phyloP scores from a whole-genome alignment of 2,113 vertebrate species.

The Litocranius walleri region DNA sequence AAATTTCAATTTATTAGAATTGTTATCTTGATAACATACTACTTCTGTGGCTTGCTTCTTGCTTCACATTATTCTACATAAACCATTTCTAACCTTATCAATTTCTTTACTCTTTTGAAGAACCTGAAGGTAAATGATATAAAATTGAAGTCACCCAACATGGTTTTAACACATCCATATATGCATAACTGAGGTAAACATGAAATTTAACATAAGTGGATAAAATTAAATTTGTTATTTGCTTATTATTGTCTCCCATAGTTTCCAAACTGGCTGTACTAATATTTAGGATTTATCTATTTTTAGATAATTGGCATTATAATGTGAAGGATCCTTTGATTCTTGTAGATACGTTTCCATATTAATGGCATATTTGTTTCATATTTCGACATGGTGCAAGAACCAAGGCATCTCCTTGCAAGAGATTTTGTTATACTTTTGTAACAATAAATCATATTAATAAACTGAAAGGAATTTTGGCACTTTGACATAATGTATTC shows the following conservation, averaged over 20 bases:
- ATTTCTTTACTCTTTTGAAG: background rate
- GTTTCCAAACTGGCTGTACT: background rate
- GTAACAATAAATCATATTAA: background rate
- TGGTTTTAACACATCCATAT: background rate
- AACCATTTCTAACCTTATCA: background rate
- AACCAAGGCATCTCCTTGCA: background rate
- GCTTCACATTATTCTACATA: background rate
- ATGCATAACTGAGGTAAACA: background rate
- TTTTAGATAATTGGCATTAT: background rate
- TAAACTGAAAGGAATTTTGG: background rate
- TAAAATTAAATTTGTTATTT: background rate
- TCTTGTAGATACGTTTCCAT: background rate
- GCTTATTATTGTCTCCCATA: background rate
- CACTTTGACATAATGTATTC: background rate
- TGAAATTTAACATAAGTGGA: background rate
- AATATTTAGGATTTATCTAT: background rate
- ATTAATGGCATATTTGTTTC: background rate
- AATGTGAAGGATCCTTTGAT: background rate
- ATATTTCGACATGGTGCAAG: background rate
- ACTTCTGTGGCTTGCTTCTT: background rate
- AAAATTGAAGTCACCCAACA: background rate
- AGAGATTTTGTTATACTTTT: background rate
- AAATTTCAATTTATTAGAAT: constrained; percentile 5
- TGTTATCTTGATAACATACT: background rate
- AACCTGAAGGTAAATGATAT: background rate